phyloP scores from a whole-genome alignment of 2,888 invertebrate genomes.

The Caenorhabditis parvicauda region DNA sequence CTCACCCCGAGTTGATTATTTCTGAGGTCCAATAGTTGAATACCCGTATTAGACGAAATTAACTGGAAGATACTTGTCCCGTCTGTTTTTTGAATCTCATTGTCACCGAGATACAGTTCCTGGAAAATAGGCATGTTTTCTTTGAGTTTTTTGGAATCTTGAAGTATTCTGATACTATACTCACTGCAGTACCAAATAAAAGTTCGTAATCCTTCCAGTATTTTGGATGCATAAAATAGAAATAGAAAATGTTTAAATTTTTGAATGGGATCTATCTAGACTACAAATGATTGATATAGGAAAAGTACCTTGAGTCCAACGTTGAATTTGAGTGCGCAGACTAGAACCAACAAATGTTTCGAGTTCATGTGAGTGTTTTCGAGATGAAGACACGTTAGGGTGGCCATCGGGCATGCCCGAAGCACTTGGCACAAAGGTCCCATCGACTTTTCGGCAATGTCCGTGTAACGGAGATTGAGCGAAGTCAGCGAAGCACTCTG shows the following conservation, averaged over 20 bases:
- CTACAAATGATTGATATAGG: too few relatives aligned
- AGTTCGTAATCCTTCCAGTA: too few relatives aligned
- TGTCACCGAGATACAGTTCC: constrained; percentile 82
- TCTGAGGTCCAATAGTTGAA: constrained; percentile 80
- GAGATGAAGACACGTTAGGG: constrained; percentile 76
- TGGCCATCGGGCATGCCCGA: constrained; percentile 69
- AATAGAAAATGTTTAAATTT: too few relatives aligned
- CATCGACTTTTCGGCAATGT: constrained; percentile 70
- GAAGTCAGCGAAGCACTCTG: constrained; percentile 74
- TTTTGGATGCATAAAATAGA: too few relatives aligned
- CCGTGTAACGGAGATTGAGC: constrained; percentile 72
- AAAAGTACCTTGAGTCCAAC: constrained; percentile 29
- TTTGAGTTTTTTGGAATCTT: background rate
- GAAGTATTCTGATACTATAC: too few relatives aligned
- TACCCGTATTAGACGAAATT: constrained; percentile 74
- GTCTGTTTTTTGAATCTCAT: constrained; percentile 75
- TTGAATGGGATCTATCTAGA: too few relatives aligned
- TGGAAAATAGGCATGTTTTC: constrained; percentile 67
- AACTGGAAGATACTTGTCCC: constrained; percentile 77
- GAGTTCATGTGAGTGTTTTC: constrained; percentile 77
- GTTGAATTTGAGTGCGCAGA: constrained; percentile 75
- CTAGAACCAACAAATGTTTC: constrained; percentile 75
- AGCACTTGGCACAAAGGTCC: constrained; percentile 69
- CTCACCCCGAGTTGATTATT: constrained; percentile 67
- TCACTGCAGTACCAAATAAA: too few relatives aligned